Conservation (phyloP, 2,113 vertebrate species). For the Vulpes lagopus region DNA sequence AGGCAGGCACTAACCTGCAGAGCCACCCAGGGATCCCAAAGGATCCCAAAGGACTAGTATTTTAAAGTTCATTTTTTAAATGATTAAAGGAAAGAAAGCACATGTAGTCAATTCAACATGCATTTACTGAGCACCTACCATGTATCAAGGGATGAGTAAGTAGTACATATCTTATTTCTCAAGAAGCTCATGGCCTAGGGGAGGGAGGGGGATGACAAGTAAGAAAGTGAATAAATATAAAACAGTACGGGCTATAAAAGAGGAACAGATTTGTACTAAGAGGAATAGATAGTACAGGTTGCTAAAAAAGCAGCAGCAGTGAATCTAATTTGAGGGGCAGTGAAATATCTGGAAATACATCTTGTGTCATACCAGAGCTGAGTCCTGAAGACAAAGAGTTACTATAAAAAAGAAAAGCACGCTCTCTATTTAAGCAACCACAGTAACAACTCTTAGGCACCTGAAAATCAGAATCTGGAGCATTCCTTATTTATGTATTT, state of each 20-base stretch:
- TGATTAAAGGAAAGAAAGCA: background rate
- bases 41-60: slow-evolving; percentile 13
- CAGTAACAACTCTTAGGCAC: background rate
- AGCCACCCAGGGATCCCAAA: too few species aligned
- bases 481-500: background rate
- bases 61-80: slow-evolving; percentile 40
- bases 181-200: background rate
- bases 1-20: too few species aligned
- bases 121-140: background rate
- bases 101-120: background rate
- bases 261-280: background rate
- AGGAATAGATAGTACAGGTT: background rate
- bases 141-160: background rate
- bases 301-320: slow-evolving; percentile 36
- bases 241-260: background rate
- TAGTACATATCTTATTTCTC: background rate
- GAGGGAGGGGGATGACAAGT: background rate
- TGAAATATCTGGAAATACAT: background rate
- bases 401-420: slow-evolving; percentile 11
- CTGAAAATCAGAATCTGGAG: slow-evolving; percentile 40
- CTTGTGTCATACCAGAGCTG: background rate
- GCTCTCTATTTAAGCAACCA: slow-evolving; percentile 37
- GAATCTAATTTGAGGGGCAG: background rate
- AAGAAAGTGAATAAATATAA: slow-evolving; percentile 28
- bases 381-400: slow-evolving; percentile 48